Conservation (phyloP, 2,797 vertebrate genomes). For the Agapornis canus region DNA sequence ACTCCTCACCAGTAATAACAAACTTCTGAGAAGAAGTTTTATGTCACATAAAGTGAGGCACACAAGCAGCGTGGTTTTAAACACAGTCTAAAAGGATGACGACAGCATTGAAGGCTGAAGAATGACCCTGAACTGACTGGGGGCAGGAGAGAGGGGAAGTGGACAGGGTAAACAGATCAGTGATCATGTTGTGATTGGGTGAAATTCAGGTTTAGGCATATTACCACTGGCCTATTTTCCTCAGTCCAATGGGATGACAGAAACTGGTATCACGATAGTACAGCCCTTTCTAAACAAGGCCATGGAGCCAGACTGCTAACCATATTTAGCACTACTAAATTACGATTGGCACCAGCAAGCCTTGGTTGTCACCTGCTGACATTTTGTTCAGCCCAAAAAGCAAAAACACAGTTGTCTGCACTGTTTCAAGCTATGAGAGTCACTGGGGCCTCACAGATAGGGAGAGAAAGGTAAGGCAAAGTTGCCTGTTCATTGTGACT, state of each 20-base stretch:
- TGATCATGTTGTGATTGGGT: not conserved
- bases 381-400: constrained; percentile 53
- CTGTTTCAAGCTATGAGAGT: not conserved
- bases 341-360: constrained; percentile 25
- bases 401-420: constrained; percentile 41
- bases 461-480: not conserved
- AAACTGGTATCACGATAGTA: constrained; percentile 23
- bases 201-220: not conserved
- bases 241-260: not conserved
- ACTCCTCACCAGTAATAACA: not conserved
- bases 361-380: constrained; percentile 45
- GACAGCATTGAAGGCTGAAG: not conserved
- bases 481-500: not conserved
- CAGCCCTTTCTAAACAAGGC: constrained; percentile 62
- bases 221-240: not conserved
- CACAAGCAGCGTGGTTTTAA: not conserved
- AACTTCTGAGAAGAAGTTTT: not conserved
- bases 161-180: not conserved
- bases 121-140: not conserved
- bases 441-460: not conserved
- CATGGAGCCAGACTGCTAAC: not conserved
- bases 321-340: constrained; percentile 62
- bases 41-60: not conserved
- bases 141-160: not conserved
- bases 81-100: not conserved